Conservation (phyloP, 1,140 invertebrate species). For the Antheraea mylitta region DNA sequence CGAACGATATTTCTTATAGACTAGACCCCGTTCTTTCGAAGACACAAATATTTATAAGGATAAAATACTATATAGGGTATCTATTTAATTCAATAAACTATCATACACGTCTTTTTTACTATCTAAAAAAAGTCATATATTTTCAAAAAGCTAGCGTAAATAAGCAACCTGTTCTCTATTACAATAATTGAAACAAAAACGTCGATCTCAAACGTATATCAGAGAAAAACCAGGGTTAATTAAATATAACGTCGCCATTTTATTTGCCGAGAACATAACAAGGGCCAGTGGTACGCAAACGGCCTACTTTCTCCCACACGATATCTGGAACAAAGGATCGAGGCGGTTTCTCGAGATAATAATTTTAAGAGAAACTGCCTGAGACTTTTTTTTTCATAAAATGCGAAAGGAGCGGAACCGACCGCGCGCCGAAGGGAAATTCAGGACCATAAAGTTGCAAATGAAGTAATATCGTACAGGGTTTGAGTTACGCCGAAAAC, state of each 20-base stretch:
- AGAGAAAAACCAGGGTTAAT: constrained; percentile 29
- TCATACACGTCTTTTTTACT: no score
- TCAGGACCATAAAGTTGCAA: constrained; percentile 61
- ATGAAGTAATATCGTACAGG: constrained; percentile 54
- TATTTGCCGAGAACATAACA: constrained; percentile 39
- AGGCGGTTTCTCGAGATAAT: constrained; percentile 41
- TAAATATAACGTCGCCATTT: constrained; percentile 35
- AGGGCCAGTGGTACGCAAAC: constrained; percentile 29
- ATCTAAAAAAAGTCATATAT: no score
- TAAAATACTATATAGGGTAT: no score
- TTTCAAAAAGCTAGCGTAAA: no score
- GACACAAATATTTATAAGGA: no score
- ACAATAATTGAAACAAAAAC: not conserved
- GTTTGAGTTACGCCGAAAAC: constrained; percentile 39
- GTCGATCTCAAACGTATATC: constrained; percentile 1
- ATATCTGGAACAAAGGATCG: constrained; percentile 42
- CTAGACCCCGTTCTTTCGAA: no score
- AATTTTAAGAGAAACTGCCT: constrained; percentile 51
- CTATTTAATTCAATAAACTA: no score
- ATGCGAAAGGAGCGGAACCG: constrained; percentile 29
- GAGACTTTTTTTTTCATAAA: constrained; percentile 52
- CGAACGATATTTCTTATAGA: no score
- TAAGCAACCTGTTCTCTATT: not conserved
- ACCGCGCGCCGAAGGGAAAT: constrained; percentile 40
- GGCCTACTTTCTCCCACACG: constrained; percentile 31